phyloP scores from a whole-genome alignment of 2,888 invertebrate genomes.

The Neoscelio sp. region DNA sequence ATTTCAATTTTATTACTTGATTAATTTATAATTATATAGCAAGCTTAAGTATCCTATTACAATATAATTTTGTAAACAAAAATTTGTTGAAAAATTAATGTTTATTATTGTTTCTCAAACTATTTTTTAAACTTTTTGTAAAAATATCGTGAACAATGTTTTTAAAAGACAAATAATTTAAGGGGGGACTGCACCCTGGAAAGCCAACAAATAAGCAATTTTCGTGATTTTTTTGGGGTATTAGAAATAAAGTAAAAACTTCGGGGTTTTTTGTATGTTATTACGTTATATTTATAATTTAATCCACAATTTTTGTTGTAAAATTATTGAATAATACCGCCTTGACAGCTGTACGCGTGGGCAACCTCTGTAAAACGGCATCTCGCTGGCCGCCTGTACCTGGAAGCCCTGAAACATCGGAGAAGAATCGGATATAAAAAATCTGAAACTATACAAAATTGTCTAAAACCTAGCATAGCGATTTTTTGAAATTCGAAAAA shows the following conservation, averaged over 20 bases:
- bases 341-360: conserved; percentile 22
- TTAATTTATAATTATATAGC: too few species aligned
- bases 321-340: conserved; percentile 9
- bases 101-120: too few species aligned
- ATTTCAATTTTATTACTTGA: too few species aligned
- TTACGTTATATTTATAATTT: conserved; percentile 1
- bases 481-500: conserved; percentile 37
- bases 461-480: conserved; percentile 13
- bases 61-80: too few species aligned
- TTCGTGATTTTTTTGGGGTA: conserved; percentile 16
- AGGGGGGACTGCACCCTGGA: neutral
- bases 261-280: conserved; percentile 14
- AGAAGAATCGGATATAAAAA: conserved; percentile 12
- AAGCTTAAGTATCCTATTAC: too few species aligned
- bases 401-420: conserved; percentile 28
- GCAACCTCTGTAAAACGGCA: conserved; percentile 7
- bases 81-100: too few species aligned
- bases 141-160: too few species aligned
- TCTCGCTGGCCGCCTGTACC: conserved; percentile 11
- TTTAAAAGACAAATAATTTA: neutral
- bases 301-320: conserved; percentile 12
- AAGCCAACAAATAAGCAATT: conserved; percentile 1
- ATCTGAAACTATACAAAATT: conserved; percentile 5
- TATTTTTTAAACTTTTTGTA: too few species aligned
- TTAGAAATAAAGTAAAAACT: conserved; percentile 10